phyloP scores from a whole-genome alignment of 2,888 invertebrate genomes.

The Phortica okadai region DNA sequence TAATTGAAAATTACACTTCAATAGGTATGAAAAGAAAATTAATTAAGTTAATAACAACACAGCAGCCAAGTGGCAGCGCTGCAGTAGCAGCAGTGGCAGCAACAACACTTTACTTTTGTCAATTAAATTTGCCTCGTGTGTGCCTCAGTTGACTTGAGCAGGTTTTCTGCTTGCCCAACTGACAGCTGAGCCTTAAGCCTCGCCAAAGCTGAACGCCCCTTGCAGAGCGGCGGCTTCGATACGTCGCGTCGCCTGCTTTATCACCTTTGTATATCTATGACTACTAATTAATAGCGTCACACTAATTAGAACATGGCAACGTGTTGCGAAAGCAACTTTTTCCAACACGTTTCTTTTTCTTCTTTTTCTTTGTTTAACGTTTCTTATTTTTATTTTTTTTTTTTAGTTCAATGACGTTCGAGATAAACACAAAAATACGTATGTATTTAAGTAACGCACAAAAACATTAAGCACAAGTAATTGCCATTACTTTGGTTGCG shows the following conservation, averaged over 20 bases:
- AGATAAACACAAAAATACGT: not conserved
- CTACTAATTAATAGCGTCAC: constrained; percentile 14
- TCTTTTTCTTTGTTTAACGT: not conserved
- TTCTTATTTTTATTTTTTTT: not conserved
- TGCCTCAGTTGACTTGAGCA: too few relatives aligned
- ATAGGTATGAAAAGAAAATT: too few relatives aligned
- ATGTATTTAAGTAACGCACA: not conserved
- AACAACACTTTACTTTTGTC: too few relatives aligned
- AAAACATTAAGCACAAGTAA: not conserved
- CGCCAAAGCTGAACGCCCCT: not conserved
- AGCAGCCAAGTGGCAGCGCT: too few relatives aligned
- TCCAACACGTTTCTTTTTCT: not conserved
- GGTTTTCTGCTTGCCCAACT: too few relatives aligned
- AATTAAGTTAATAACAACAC: too few relatives aligned
- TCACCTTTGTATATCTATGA: not conserved
- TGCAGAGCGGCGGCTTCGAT: not conserved
- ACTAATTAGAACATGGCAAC: constrained; percentile 18
- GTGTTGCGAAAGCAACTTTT: constrained; percentile 8
- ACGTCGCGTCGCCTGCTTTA: not conserved
- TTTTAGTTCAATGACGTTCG: not conserved
- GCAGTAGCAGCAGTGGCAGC: too few relatives aligned
- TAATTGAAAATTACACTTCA: too few relatives aligned
- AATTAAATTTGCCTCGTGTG: too few relatives aligned
- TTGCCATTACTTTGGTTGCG: not conserved
- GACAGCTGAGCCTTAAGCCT: too few relatives aligned